Evolutionary conservation across 2,888 invertebrate species (phyloP).

Genomic region (Lampropteryx suffumata): DNA sequence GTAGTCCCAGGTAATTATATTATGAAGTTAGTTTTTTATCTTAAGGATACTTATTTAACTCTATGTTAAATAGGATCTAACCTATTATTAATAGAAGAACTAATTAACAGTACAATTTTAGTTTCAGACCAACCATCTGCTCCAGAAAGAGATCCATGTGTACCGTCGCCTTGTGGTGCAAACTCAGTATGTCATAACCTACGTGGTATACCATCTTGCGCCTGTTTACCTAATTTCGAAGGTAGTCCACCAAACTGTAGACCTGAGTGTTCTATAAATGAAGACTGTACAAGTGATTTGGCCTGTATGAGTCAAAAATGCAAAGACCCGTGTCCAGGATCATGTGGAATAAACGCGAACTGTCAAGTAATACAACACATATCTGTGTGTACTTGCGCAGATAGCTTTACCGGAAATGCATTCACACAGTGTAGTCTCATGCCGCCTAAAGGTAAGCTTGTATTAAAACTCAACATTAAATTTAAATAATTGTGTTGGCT

Average conservation of each 20-base stretch:
- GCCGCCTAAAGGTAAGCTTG: conserved; percentile 61
- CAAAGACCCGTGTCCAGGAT: conserved; percentile 87
- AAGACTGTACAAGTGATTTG: conserved; percentile 85
- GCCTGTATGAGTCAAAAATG: conserved; percentile 88
- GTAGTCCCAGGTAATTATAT: conserved; percentile 73
- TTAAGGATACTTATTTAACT: too few relatives aligned
- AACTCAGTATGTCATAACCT: conserved; percentile 84
- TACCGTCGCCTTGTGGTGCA: conserved; percentile 87
- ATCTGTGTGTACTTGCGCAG: conserved; percentile 84
- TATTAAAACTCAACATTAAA: background rate
- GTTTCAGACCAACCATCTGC: conserved; percentile 53
- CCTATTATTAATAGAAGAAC: too few relatives aligned
- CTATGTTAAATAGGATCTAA: too few relatives aligned
- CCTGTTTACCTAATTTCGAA: conserved; percentile 84
- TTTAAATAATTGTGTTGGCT: too few relatives aligned
- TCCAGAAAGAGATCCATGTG: conserved; percentile 82
- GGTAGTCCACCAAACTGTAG: conserved; percentile 87
- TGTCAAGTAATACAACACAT: conserved; percentile 84
- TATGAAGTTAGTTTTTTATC: background rate
- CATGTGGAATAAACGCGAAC: conserved; percentile 84
- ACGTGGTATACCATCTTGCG: conserved; percentile 82
- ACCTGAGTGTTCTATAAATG: conserved; percentile 86
- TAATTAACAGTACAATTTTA: conserved; percentile 32
- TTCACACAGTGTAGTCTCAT: conserved; percentile 77
- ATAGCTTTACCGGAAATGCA: conserved; percentile 84